A percentile compares a stretch with the other conserved stretches of the same genome.
Conservation (phyloP, 1,140 invertebrate species). For the Bilobella aurantiaca region DNA sequence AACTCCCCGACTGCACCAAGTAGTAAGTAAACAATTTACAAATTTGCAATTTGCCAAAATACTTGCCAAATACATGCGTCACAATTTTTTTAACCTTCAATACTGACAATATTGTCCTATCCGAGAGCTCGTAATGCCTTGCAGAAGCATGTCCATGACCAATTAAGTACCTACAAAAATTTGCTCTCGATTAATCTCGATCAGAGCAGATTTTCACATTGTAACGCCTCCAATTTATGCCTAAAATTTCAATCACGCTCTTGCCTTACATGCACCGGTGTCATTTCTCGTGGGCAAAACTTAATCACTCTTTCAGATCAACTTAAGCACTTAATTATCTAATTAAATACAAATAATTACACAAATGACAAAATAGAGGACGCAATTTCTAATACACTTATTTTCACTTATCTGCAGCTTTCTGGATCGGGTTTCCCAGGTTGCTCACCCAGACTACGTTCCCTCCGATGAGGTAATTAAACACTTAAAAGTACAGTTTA, state of each 20-base stretch:
- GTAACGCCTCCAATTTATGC: neutral
- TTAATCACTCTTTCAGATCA: no score
- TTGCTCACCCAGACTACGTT: slow-evolving; percentile 50
- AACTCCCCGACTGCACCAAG: slow-evolving; percentile 50
- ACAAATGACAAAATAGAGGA: no score
- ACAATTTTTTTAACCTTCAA: no score
- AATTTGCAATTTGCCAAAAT: no score
- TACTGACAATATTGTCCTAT: no score
- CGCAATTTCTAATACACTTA: no score
- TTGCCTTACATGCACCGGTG: no score
- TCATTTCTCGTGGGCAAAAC: no score
- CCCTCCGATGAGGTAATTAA: slow-evolving; percentile 48
- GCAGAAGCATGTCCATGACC: neutral
- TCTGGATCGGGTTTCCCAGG: slow-evolving; percentile 51
- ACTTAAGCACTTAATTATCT: no score
- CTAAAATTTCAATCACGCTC: neutral
- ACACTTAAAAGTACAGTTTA: neutral
- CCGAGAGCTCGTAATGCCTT: neutral
- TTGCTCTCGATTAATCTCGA: neutral
- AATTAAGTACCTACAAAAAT: neutral
- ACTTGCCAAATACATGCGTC: no score
- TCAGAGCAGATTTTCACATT: neutral
- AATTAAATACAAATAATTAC: no score
- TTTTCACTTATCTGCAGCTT: no score
- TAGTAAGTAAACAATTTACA: slow-evolving; percentile 40